Percentiles rank a stretch among this genome's conserved stretches.
Conservation (phyloP, 2,888 invertebrate genomes). For the Spilarctia lutea region DNA sequence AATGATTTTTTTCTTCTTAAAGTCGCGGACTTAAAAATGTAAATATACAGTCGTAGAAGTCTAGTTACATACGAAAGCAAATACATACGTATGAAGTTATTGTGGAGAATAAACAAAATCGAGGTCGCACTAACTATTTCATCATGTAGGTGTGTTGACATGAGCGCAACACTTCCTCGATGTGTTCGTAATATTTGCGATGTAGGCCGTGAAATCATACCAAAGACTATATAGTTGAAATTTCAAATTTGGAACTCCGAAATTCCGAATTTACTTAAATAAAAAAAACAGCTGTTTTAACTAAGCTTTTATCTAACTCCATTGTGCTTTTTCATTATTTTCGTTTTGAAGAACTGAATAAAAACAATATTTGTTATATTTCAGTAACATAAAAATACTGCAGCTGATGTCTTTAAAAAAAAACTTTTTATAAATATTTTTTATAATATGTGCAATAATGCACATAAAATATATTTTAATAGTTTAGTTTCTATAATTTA, state of each 20-base stretch:
- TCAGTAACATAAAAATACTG: no score
- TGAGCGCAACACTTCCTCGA: conserved; percentile 60
- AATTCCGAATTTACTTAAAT: neutral
- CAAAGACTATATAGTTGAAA: neutral
- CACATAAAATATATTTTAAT: no score
- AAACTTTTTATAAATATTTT: no score
- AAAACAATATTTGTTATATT: neutral
- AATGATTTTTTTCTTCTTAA: neutral
- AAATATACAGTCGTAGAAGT: conserved; percentile 9
- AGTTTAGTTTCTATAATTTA: no score
- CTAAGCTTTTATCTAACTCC: neutral
- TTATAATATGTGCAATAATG: no score
- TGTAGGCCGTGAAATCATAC: neutral
- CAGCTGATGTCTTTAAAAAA: no score
- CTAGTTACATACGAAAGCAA: conserved; percentile 26
- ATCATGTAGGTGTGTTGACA: conserved; percentile 63
- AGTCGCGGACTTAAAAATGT: neutral
- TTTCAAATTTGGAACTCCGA: neutral
- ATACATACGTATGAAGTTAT: conserved; percentile 45
- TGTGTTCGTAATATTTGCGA: conserved; percentile 34
- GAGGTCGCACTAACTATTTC: conserved; percentile 70
- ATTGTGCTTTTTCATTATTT: neutral
- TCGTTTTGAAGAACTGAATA: neutral
- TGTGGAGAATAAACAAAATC: conserved; percentile 52
- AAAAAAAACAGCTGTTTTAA: neutral